A percentile compares a stretch with the other conserved stretches of the same genome.
phyloP scores from a whole-genome alignment of 2,797 vertebrate species.

The Staurois parvus region DNA sequence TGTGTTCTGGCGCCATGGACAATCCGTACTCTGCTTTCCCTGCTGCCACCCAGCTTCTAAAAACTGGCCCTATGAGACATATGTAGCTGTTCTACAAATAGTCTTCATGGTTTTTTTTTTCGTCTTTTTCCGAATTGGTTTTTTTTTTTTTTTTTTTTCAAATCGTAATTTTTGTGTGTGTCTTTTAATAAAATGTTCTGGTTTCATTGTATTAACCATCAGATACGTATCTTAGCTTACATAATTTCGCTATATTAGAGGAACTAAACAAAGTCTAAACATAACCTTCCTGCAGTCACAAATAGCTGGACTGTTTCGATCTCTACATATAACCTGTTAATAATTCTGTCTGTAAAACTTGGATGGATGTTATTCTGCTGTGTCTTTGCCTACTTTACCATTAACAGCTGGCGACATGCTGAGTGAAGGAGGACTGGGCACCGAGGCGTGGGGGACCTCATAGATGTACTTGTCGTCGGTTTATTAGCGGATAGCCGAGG shows the following conservation, averaged over 20 bases:
- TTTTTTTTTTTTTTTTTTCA: background rate
- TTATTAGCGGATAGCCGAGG: no score
- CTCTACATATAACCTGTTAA: no score
- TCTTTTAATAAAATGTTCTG: background rate
- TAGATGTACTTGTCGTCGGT: no score
- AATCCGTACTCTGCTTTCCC: background rate
- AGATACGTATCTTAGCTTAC: background rate
- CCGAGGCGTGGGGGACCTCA: no score
- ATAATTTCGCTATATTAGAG: background rate
- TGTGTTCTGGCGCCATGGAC: conserved; percentile 16
- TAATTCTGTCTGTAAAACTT: no score
- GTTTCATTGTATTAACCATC: background rate
- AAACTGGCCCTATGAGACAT: background rate
- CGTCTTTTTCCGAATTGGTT: background rate
- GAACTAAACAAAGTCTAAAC: no score
- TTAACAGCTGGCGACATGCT: no score
- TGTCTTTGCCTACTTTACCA: no score
- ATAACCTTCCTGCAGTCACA: background rate
- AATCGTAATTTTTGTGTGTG: background rate
- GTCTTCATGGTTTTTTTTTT: background rate
- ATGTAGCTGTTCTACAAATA: conserved; percentile 7
- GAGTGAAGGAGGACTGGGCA: no score
- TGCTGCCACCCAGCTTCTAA: conserved; percentile 1
- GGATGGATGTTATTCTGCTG: no score
- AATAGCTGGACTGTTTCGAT: no score